Conservation (phyloP, 2,888 invertebrate species). For the Altica lythri region DNA sequence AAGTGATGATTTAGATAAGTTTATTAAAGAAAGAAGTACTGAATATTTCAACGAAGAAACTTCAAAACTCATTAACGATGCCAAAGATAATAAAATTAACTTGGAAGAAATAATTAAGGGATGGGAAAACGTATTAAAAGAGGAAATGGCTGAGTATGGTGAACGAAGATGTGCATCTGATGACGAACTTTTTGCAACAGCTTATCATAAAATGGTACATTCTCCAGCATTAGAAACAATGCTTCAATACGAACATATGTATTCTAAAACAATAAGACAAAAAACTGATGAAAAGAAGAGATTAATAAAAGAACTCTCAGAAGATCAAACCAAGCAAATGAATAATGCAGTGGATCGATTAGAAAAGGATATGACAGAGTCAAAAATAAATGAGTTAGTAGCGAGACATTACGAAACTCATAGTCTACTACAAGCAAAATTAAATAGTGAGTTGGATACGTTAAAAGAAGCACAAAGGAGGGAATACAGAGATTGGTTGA, state of each 20-base stretch:
- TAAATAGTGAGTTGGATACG: slow-evolving; percentile 84
- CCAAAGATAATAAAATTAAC: slow-evolving; percentile 67
- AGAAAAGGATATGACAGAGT: slow-evolving; percentile 77
- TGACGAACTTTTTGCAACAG: slow-evolving; percentile 84
- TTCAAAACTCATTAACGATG: slow-evolving; percentile 64
- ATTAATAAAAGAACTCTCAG: slow-evolving; percentile 71
- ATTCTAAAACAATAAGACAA: slow-evolving; percentile 78
- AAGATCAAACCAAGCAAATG: slow-evolving; percentile 86
- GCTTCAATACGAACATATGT: slow-evolving; percentile 84
- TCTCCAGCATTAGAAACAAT: slow-evolving; percentile 81
- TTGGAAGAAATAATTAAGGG: slow-evolving; percentile 76
- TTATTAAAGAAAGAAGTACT: slow-evolving; percentile 33
- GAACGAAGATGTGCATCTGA: slow-evolving; percentile 81
- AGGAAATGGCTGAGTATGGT: slow-evolving; percentile 82
- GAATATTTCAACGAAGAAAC: slow-evolving; percentile 68
- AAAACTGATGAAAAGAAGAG: slow-evolving; percentile 74
- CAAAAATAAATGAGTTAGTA: slow-evolving; percentile 83
- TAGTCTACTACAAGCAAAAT: slow-evolving; percentile 81
- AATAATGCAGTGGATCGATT: slow-evolving; percentile 79
- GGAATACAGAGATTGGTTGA: slow-evolving; percentile 89
- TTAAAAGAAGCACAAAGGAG: slow-evolving; percentile 82
- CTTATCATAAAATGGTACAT: slow-evolving; percentile 74
- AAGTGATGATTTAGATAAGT: slow-evolving; percentile 31
- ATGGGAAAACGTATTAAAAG: slow-evolving; percentile 79
- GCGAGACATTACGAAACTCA: slow-evolving; percentile 82